These are phyloP conservation scores for pig (Sus scrofa) DNA, from an alignment of 2,113 vertebrate species.

Conservation along the genomic window DNA sequence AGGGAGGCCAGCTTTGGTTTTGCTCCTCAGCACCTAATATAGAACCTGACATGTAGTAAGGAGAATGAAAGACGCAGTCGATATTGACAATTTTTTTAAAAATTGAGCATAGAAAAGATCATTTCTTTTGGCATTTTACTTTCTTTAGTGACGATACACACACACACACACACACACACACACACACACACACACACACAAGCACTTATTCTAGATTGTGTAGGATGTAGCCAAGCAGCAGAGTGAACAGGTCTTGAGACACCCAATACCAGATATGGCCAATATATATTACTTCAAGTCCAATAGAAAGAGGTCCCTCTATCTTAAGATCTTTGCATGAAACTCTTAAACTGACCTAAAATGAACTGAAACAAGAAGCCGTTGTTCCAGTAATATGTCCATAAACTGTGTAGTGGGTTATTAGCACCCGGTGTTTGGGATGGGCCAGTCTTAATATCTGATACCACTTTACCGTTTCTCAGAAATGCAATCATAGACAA, in stretches of 20 bases:
- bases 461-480: neutral
- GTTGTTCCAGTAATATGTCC: neutral
- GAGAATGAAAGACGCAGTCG: neutral
- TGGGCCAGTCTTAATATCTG: too few species aligned
- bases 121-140: neutral
- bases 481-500: neutral
- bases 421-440: fast-evolving
- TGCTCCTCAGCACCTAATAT: neutral
- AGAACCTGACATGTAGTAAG: neutral
- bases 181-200: neutral
- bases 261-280: neutral
- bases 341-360: neutral
- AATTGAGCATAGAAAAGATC: neutral
- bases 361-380: neutral
- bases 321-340: neutral
- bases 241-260: neutral
- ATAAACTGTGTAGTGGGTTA: fast-evolving
- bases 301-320: neutral
- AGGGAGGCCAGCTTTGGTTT: neutral
- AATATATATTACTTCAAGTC: neutral
- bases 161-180: neutral
- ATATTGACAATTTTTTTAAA: neutral
- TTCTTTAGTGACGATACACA: neutral
- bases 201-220: neutral
- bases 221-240: neutral